phyloP scores from a whole-genome alignment of 2,113 vertebrate genomes.

The cat (Felis catus) region DNA sequence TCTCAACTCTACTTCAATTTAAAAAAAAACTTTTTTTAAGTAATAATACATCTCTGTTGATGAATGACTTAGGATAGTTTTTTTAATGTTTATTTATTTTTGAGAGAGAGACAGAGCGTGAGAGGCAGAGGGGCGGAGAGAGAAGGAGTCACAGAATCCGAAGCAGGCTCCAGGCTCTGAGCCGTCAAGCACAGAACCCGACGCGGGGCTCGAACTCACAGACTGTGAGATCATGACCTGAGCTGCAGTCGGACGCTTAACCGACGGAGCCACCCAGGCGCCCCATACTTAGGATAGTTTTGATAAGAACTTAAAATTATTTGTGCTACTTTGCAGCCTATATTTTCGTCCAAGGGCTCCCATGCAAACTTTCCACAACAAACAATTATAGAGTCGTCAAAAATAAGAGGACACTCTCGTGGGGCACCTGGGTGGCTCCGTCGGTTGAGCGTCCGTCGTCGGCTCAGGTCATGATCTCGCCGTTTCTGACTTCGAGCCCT shows the following conservation, averaged over 20 bases:
- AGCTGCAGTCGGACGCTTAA: not conserved
- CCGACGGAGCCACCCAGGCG: not conserved
- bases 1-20: not conserved
- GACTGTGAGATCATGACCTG: not conserved
- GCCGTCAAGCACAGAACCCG: too few relatives aligned
- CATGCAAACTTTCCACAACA: slow-evolving; percentile 22
- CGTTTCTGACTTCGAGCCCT: too few relatives aligned
- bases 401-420: not conserved
- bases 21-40: not conserved
- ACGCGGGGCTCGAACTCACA: too few relatives aligned
- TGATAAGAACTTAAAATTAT: slow-evolving; percentile 24
- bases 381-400: slow-evolving; percentile 10
- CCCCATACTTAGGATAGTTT: not conserved
- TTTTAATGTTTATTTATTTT: not conserved
- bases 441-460: too few relatives aligned
- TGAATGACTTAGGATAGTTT: slow-evolving; percentile 39
- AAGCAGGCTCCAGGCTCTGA: too few relatives aligned
- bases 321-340: not conserved
- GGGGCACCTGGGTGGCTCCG: too few relatives aligned
- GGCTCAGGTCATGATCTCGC: too few relatives aligned
- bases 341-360: slow-evolving; percentile 23
- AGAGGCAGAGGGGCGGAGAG: not conserved
- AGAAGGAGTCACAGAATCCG: not conserved
- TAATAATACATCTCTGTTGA: slow-evolving; percentile 9
- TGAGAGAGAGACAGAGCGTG: not conserved